Evolutionary conservation across 2,113 vertebrate species (phyloP).

Genomic region (Caretta caretta): DNA sequence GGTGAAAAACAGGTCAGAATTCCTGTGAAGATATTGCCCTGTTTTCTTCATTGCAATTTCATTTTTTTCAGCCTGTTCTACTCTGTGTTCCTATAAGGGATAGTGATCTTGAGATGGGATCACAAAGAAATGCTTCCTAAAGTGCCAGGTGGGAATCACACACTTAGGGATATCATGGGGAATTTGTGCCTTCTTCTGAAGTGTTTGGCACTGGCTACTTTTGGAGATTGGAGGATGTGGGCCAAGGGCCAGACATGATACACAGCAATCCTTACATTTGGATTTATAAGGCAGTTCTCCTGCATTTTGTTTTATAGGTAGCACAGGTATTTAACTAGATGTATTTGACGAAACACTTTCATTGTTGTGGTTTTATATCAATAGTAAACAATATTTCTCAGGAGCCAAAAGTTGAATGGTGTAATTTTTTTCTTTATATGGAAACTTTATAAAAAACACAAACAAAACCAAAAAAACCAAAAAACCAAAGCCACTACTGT

Average conservation of each 20-base stretch:
- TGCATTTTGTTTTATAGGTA: not conserved
- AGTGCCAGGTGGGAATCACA: not conserved
- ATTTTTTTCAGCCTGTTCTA: not conserved
- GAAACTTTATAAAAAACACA: conserved; percentile 13
- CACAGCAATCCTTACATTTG: not conserved
- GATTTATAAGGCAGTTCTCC: not conserved
- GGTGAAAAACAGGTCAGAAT: not conserved
- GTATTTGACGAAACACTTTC: not conserved
- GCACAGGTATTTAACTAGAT: not conserved
- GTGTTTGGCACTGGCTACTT: not conserved
- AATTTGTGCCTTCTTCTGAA: not conserved
- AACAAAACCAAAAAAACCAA: not conserved
- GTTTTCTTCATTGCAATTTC: not conserved
- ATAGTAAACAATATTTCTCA: not conserved
- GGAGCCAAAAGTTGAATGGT: conserved; percentile 33
- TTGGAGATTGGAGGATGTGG: accelerated
- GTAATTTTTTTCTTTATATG: conserved; percentile 33
- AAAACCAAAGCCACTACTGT: conserved; percentile 42
- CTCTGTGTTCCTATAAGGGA: not conserved
- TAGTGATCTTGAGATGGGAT: not conserved
- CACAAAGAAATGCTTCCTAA: not conserved
- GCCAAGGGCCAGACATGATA: not conserved
- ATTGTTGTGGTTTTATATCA: not conserved
- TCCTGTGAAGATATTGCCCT: not conserved
- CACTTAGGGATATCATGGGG: not conserved